A percentile compares a stretch with the other conserved stretches of the same genome.
These are phyloP conservation scores for Varroa destructor DNA, from an alignment of 1,140 invertebrate genomes.

Conservation along the genomic window DNA sequence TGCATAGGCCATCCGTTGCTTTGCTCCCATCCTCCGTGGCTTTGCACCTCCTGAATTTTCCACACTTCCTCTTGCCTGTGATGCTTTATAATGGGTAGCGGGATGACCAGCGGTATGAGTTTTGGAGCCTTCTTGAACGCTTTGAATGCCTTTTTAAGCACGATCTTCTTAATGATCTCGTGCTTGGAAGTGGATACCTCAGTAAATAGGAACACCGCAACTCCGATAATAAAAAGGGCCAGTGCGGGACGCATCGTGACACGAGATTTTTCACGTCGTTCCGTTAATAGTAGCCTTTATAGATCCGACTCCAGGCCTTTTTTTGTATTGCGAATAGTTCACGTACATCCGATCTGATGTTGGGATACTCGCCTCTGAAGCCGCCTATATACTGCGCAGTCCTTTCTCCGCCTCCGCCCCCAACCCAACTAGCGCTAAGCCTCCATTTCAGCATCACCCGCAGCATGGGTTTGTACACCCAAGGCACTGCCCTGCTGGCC, in stretches of 20 bases:
- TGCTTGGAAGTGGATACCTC: conserved; percentile 13
- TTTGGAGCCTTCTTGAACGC: conserved; percentile 17
- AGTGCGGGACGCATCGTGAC: conserved; percentile 10
- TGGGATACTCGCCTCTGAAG: no score
- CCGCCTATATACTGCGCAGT: no score
- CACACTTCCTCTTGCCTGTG: conserved; percentile 12
- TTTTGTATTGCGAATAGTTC: no score
- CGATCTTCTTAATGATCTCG: conserved; percentile 27
- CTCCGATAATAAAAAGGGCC: background rate
- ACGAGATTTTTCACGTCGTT: no score
- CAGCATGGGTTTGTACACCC: no score
- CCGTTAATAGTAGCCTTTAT: no score
- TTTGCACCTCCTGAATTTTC: conserved; percentile 17
- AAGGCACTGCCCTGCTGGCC: no score
- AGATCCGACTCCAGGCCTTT: no score
- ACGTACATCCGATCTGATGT: no score
- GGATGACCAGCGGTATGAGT: conserved; percentile 20
- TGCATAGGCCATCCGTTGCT: conserved; percentile 26
- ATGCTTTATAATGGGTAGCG: conserved; percentile 18
- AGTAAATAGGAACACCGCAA: background rate
- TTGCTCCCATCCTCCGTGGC: conserved; percentile 25
- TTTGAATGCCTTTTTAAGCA: conserved; percentile 16
- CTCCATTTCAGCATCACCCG: no score
- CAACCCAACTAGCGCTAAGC: no score
- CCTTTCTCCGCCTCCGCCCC: no score